Percentiles rank a stretch among this genome's conserved stretches.
Evolutionary conservation across 2,797 vertebrate genomes (phyloP).

Genomic region (Danio tinwini): DNA sequence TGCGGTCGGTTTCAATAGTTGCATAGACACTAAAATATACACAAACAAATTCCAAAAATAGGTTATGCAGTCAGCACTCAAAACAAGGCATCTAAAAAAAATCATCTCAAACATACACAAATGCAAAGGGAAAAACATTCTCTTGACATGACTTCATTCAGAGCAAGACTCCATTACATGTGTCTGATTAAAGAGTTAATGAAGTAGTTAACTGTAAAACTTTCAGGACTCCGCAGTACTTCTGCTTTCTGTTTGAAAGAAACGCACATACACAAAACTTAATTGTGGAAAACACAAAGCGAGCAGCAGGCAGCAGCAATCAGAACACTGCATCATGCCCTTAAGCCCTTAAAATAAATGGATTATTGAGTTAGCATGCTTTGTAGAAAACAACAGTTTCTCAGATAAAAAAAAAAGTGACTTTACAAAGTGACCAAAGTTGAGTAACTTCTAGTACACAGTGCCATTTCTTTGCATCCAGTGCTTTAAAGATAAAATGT

Average conservation of each 20-base stretch:
- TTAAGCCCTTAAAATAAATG: constrained; percentile 32
- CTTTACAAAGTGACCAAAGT: constrained; percentile 1
- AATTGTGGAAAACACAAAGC: constrained; percentile 24
- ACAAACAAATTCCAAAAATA: neutral
- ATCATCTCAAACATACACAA: neutral
- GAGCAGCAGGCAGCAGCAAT: neutral
- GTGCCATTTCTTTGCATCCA: constrained; percentile 11
- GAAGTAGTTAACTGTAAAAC: constrained; percentile 57
- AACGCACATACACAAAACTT: constrained; percentile 35
- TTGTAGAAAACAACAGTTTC: constrained; percentile 22
- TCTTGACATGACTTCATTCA: constrained; percentile 26
- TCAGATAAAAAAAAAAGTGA: neutral
- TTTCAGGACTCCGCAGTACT: constrained; percentile 34
- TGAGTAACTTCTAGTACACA: neutral
- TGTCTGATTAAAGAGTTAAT: constrained; percentile 63
- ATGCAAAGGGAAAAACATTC: constrained; percentile 9
- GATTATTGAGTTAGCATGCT: constrained; percentile 32
- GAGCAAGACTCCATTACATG: constrained; percentile 58
- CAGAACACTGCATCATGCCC: constrained; percentile 17
- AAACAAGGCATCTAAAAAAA: neutral
- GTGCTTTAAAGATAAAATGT: neutral
- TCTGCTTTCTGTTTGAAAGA: constrained; percentile 7
- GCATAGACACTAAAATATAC: neutral
- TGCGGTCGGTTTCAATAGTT: neutral
- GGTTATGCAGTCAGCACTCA: constrained; percentile 2